Percentiles rank a stretch among this genome's conserved stretches.
phyloP scores from a whole-genome alignment of 2,113 vertebrate species.

The Ciconia stormi region DNA sequence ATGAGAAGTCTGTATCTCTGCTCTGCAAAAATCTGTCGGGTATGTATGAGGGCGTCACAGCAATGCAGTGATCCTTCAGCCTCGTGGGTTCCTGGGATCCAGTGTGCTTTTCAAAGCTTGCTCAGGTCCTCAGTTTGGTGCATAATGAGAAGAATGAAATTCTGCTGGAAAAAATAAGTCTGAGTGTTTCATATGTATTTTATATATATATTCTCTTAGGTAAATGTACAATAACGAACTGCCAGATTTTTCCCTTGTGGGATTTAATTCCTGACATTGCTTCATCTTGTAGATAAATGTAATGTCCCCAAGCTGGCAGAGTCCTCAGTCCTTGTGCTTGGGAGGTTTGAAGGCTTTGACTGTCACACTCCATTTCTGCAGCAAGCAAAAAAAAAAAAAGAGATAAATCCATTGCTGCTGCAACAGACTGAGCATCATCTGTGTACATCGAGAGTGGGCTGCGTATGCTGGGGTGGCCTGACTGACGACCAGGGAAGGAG shows the following conservation, averaged over 20 bases:
- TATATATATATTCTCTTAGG: background rate
- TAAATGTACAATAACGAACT: background rate
- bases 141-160: background rate
- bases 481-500: background rate
- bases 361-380: background rate
- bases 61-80: background rate
- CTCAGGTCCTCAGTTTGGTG: background rate
- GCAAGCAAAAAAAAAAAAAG: background rate
- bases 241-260: background rate
- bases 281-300: background rate
- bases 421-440: background rate
- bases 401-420: background rate
- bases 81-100: background rate
- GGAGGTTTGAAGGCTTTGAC: background rate
- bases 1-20: background rate
- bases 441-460: background rate
- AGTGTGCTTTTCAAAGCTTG: background rate
- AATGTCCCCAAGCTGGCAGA: background rate
- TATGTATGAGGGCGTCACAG: rapidly evolving
- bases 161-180: background rate
- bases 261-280: background rate
- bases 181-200: background rate
- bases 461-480: background rate
- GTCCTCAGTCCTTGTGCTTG: background rate
- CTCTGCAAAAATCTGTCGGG: background rate